phyloP scores from a whole-genome alignment of 1,140 invertebrate species.

The Rhysida immarginata region DNA sequence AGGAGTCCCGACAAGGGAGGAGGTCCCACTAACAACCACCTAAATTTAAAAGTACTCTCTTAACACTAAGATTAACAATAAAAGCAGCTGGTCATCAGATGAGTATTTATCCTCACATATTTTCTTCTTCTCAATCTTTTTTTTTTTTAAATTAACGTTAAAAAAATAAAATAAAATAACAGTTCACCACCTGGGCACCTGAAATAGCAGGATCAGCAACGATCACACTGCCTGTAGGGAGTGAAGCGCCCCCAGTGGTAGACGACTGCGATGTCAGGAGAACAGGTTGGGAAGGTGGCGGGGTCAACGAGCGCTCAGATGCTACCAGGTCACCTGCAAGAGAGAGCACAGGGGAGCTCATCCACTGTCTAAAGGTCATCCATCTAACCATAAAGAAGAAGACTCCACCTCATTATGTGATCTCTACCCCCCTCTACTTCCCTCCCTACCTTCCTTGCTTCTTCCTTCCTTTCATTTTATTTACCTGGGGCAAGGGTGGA shows the following conservation, averaged over 20 bases:
- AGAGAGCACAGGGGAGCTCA: too few relatives aligned
- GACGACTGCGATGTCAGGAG: neutral
- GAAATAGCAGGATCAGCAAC: neutral
- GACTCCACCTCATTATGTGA: too few relatives aligned
- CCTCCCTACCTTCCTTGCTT: too few relatives aligned
- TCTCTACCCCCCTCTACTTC: too few relatives aligned
- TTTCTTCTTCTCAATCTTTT: neutral
- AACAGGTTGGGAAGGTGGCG: neutral
- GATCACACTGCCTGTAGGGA: neutral
- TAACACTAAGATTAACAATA: neutral
- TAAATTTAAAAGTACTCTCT: neutral
- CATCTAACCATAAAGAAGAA: too few relatives aligned
- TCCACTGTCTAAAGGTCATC: too few relatives aligned
- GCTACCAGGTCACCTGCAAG: neutral
- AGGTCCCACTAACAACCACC: neutral
- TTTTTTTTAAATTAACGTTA: neutral
- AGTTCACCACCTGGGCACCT: neutral
- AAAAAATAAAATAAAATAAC: neutral
- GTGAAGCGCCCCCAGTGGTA: neutral
- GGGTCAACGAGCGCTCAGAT: neutral
- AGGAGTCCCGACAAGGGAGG: too few relatives aligned
- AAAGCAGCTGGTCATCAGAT: neutral
- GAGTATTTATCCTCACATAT: neutral
- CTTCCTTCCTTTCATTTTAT: too few relatives aligned
- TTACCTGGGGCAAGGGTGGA: neutral